A percentile compares a stretch with the other conserved stretches of the same genome.
Conservation (phyloP, 2,113 vertebrate species). For the Phrynosoma platyrhinos region DNA sequence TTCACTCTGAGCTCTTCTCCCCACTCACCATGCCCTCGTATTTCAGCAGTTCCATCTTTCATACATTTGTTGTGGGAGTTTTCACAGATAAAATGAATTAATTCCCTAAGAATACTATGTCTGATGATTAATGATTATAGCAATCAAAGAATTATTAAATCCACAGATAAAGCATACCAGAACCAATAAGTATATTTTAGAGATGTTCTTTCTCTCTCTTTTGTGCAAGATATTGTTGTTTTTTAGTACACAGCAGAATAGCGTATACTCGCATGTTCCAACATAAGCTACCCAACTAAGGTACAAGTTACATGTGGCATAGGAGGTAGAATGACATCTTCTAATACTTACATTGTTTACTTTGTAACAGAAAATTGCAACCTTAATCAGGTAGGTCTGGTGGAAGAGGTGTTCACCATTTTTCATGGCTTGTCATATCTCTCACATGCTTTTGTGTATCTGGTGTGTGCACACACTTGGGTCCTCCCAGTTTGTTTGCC, state of each 20-base stretch:
- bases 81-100: constrained; percentile 27
- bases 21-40: rapidly evolving
- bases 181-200: background rate
- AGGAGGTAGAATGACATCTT: background rate
- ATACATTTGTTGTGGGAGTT: constrained; percentile 32
- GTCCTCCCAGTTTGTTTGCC: background rate
- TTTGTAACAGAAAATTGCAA: background rate
- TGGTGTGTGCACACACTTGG: background rate
- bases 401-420: background rate
- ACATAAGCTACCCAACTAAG: background rate
- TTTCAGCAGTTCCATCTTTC: background rate
- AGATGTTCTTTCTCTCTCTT: background rate
- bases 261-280: background rate
- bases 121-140: constrained; percentile 47
- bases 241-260: background rate
- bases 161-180: background rate
- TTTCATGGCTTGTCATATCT: background rate
- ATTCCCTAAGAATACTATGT: constrained; percentile 46
- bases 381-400: background rate
- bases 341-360: background rate
- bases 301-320: no score
- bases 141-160: constrained; percentile 54
- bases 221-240: background rate
- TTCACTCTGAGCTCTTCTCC: background rate
- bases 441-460: background rate